These are phyloP conservation scores for Trogon surrucura DNA, from an alignment of 2,113 vertebrate genomes.

Conservation along the genomic window DNA sequence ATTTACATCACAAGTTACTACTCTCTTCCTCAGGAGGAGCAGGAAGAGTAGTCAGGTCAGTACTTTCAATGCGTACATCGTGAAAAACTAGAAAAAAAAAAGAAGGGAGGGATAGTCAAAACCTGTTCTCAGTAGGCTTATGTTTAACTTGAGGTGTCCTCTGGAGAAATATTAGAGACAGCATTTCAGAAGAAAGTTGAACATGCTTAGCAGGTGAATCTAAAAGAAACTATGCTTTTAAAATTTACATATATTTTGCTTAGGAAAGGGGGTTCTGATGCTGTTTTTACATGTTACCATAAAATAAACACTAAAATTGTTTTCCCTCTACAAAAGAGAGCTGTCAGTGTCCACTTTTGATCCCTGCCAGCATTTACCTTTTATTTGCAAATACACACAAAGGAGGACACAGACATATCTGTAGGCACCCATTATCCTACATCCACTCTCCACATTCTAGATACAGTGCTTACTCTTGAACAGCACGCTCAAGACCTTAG, in stretches of 20 bases:
- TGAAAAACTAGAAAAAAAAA: background rate
- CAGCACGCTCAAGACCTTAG: background rate
- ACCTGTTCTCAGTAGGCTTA: background rate
- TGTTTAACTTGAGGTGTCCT: background rate
- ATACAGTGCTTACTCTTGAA: background rate
- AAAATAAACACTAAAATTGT: background rate
- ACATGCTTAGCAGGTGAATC: background rate
- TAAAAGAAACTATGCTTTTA: background rate
- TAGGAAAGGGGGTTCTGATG: background rate
- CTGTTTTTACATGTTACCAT: background rate
- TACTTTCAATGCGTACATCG: background rate
- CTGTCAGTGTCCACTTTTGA: background rate
- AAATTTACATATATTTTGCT: background rate
- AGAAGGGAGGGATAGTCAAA: background rate
- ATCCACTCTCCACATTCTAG: background rate
- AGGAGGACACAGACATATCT: background rate
- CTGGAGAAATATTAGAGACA: background rate
- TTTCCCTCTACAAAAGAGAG: background rate
- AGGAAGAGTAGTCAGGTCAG: background rate
- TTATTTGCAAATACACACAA: background rate
- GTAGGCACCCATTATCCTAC: background rate
- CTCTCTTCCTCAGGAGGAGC: background rate
- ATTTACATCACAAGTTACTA: background rate
- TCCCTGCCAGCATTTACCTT: background rate
- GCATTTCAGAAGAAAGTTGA: background rate